Conservation (phyloP, 2,888 invertebrate species). For the Pherbina coryleti region DNA sequence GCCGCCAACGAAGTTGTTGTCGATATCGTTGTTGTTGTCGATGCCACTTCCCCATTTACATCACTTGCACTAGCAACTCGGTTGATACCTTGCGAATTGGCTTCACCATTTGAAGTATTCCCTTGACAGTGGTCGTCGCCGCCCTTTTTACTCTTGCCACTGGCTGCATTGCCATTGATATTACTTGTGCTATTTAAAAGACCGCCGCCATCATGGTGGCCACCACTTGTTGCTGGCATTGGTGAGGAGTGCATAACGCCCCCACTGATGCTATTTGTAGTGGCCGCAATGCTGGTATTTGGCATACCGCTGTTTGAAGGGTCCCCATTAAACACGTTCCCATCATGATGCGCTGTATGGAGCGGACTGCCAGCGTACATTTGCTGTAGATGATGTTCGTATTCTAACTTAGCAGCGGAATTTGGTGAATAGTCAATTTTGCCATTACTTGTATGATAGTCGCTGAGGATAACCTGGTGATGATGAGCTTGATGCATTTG, state of each 20-base stretch:
- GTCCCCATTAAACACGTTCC: conserved; percentile 47
- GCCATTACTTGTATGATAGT: conserved; percentile 62
- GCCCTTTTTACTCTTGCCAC: conserved; percentile 45
- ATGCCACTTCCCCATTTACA: conserved; percentile 7
- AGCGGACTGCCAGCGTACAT: conserved; percentile 63
- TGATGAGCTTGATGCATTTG: conserved; percentile 51
- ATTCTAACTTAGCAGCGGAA: conserved; percentile 56
- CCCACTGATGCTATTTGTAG: conserved; percentile 49
- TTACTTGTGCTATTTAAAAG: conserved; percentile 42
- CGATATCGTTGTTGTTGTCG: conserved; percentile 41
- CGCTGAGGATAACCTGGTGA: conserved; percentile 55
- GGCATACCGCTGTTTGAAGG: conserved; percentile 40
- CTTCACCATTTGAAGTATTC: conserved; percentile 40
- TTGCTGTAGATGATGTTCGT: conserved; percentile 65
- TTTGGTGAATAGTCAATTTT: conserved; percentile 65
- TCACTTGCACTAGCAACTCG: conserved; percentile 39
- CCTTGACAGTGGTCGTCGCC: conserved; percentile 36
- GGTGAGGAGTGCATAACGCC: conserved; percentile 31
- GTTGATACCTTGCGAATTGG: conserved; percentile 35
- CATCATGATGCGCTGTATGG: conserved; percentile 44
- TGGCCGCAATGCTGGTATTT: conserved; percentile 51
- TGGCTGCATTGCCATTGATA: conserved; percentile 33
- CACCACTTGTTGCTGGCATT: conserved; percentile 29
- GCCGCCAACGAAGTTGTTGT: conserved; percentile 30
- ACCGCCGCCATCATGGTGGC: conserved; percentile 8